A percentile compares a stretch with the other conserved stretches of the same genome.
These are phyloP conservation scores for Cepaea nemoralis DNA, from an alignment of 1,140 invertebrate genomes.

Conservation along the genomic window DNA sequence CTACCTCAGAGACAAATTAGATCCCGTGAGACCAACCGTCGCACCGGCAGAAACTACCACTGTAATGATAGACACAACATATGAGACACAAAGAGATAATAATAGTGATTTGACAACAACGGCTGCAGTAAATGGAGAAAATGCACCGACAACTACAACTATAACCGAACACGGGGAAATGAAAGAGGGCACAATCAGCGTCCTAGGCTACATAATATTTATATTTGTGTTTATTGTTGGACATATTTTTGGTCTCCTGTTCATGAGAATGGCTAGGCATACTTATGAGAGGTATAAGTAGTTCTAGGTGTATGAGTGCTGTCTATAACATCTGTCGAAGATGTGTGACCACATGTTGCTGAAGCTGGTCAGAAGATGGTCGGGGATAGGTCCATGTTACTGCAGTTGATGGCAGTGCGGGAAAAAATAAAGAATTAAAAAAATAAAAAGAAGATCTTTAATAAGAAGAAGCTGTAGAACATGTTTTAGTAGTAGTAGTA, in stretches of 20 bases:
- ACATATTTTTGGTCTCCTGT: not conserved
- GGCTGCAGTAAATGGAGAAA: too few relatives aligned
- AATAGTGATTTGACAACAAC: too few relatives aligned
- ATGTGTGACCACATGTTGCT: not conserved
- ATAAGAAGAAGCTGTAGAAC: not conserved
- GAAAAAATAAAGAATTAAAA: not conserved
- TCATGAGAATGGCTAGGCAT: not conserved
- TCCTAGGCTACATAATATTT: not conserved
- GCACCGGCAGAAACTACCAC: too few relatives aligned
- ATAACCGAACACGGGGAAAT: too few relatives aligned
- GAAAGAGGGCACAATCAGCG: too few relatives aligned
- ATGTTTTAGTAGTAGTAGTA: too few relatives aligned
- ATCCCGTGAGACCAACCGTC: too few relatives aligned
- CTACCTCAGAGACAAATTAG: too few relatives aligned
- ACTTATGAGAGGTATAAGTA: not conserved
- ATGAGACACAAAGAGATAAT: too few relatives aligned
- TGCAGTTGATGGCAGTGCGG: not conserved
- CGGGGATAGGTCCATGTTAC: not conserved
- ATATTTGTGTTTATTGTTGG: not conserved
- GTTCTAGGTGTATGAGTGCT: not conserved
- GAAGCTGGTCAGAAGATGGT: not conserved
- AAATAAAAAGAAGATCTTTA: not conserved
- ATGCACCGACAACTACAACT: too few relatives aligned
- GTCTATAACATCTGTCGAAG: not conserved
- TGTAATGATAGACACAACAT: too few relatives aligned